These are phyloP conservation scores for Ricordea florida DNA, from an alignment of 92 coral and sea anemone species.

Conservation along the genomic window DNA sequence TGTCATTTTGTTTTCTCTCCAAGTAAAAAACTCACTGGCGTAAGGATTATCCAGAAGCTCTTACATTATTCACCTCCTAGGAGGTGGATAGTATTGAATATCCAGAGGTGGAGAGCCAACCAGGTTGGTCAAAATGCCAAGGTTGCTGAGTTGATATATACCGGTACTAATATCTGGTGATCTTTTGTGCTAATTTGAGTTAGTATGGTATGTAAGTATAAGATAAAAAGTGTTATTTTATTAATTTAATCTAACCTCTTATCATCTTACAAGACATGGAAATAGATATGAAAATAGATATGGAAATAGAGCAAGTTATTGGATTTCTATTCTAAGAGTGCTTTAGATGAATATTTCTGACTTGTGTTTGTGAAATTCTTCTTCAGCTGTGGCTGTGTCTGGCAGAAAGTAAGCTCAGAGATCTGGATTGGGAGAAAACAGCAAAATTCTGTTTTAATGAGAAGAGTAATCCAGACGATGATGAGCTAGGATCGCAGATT, in stretches of 20 bases:
- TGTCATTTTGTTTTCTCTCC: too few relatives aligned
- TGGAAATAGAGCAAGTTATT: neutral
- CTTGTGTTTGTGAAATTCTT: neutral
- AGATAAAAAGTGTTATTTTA: too few relatives aligned
- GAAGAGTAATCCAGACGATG: slow-evolving; percentile 98
- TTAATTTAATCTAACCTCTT: neutral
- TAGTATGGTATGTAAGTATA: too few relatives aligned
- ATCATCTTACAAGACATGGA: neutral
- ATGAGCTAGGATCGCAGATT: slow-evolving; percentile 94
- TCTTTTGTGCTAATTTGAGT: too few relatives aligned
- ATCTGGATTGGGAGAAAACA: slow-evolving; percentile 94
- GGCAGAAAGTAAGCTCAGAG: slow-evolving; percentile 89
- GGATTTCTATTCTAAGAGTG: neutral
- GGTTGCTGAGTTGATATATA: too few relatives aligned
- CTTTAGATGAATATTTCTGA: neutral
- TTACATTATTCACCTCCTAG: too few relatives aligned
- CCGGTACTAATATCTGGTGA: too few relatives aligned
- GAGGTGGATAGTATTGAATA: too few relatives aligned
- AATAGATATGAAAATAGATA: neutral
- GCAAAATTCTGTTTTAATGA: slow-evolving; percentile 94
- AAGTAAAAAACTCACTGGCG: too few relatives aligned
- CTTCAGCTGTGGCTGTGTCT: slow-evolving; percentile 91
- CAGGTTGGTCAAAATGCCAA: too few relatives aligned
- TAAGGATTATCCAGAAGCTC: too few relatives aligned
- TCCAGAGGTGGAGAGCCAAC: too few relatives aligned